Base-by-base conservation (phyloP, 2,113 vertebrate genomes). In the Scomber colias region DNA sequence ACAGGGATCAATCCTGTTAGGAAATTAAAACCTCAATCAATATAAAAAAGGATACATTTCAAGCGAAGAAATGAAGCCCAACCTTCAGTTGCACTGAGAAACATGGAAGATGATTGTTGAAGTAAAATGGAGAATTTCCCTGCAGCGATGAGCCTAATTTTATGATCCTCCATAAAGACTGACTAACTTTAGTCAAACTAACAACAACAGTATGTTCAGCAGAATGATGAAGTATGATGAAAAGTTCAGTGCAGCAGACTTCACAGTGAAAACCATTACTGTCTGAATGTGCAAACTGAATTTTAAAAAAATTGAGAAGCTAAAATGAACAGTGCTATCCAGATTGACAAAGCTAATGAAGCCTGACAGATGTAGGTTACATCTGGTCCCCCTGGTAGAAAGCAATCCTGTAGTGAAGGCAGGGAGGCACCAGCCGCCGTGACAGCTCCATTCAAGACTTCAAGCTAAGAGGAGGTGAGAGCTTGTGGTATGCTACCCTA, bases 311-410 rank as follows among this genome's bases (percentile, higher is more conserved):
- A 65, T 76, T 68, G 71, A 15, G 48, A 45, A 64, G 50, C 19
- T 16, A 62, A 77, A 86, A 67, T 76, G 69, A 90, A 88, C 85
- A 79, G 46, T 61, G 21, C 69, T 56, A n/a, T 83, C 40, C 51
- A 54, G 71, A 83, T 45, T 90, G 85, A 91, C 57, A 67, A 45
- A 65, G 71, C 78, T 92, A 92, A 94, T 87, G 83, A 91, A 81
- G 83, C 61, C 71, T 91, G 92, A 88, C 93, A 93, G 84, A 94
- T 93, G 90, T 92, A 84, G 92, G 91, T 90, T 93, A 88, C 81
- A 89, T 86, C 81, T 79, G 87, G 71, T 90, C 87, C 90, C 86
- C 79, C 59, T 82, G 81, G 84, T 69, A 77, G 75, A 73, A 81
- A 86, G 75, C 67, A 83, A 79, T 72, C 80, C 75, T 70, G 67